Evolutionary conservation across 2,888 invertebrate species (phyloP).

Genomic region (Luperina testacea): DNA sequence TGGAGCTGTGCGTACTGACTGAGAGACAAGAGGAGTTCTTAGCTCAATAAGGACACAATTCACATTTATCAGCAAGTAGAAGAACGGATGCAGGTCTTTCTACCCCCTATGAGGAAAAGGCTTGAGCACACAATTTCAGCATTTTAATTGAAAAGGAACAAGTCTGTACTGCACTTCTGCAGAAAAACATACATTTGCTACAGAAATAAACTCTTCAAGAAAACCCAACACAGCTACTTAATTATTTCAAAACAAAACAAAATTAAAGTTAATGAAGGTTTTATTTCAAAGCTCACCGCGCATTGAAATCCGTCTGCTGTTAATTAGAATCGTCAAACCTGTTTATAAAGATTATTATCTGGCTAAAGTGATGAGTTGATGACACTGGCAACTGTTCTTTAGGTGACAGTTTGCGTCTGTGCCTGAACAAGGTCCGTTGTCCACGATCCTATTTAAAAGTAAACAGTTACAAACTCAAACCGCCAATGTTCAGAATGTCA

Average conservation of each 20-base stretch:
- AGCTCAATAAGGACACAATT: not conserved
- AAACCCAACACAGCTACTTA: not conserved
- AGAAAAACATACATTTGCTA: not conserved
- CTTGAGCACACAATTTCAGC: not conserved
- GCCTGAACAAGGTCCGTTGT: not conserved
- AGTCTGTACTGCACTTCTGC: not conserved
- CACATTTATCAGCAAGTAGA: too few species aligned
- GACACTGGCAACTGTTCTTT: not conserved
- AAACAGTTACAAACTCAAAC: not conserved
- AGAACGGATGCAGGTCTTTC: not conserved
- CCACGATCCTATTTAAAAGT: not conserved
- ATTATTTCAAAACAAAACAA: not conserved
- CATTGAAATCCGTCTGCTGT: not conserved
- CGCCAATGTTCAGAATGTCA: not conserved
- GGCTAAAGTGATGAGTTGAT: not conserved
- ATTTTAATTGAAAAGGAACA: not conserved
- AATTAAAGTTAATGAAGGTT: conserved; percentile 24
- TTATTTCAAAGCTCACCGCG: conserved; percentile 26
- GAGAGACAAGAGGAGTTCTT: not conserved
- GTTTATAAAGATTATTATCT: conserved; percentile 22
- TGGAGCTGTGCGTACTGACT: too few species aligned
- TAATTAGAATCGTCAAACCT: conserved; percentile 20
- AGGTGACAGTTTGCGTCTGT: not conserved
- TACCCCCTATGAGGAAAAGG: not conserved
- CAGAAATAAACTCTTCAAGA: not conserved